Conservation (phyloP, 2,797 vertebrate genomes). For the Chaunax sp. region DNA sequence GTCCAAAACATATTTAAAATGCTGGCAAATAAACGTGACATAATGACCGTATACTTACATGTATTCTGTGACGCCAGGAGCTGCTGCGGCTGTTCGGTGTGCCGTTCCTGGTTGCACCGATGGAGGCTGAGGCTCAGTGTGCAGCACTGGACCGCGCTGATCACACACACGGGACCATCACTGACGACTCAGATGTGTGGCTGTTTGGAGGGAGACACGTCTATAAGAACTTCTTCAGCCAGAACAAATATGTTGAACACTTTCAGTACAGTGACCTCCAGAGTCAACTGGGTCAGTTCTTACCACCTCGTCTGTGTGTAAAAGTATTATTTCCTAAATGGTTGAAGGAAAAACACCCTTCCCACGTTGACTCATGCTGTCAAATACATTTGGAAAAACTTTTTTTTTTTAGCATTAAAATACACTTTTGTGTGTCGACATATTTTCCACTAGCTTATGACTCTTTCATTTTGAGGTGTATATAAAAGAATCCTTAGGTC, state of each 20-base stretch:
- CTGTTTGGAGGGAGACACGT: constrained; percentile 96
- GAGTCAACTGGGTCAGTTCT: constrained; percentile 89
- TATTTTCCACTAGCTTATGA: no score
- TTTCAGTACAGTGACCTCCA: constrained; percentile 93
- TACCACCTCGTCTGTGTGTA: neutral
- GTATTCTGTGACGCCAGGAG: constrained; percentile 80
- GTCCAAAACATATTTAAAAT: neutral
- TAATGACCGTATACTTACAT: neutral
- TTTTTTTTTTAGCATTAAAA: no score
- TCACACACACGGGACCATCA: constrained; percentile 96
- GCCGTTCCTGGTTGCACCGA: constrained; percentile 93
- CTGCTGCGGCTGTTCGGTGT: constrained; percentile 93
- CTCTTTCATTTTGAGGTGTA: no score
- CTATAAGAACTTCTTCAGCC: constrained; percentile 98
- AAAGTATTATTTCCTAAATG: no score
- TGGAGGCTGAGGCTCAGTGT: constrained; percentile 97
- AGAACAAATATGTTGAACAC: constrained; percentile 92
- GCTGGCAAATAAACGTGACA: neutral
- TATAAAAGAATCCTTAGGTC: no score
- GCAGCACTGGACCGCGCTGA: constrained; percentile 91
- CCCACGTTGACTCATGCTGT: no score
- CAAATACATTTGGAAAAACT: no score
- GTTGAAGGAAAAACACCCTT: no score
- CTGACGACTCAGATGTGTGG: constrained; percentile 98
- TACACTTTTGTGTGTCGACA: no score